Percentiles rank a stretch among this genome's conserved stretches.
Evolutionary conservation across 2,113 vertebrate genomes (phyloP).

Genomic region (Ictidomys tridecemlineatus): DNA sequence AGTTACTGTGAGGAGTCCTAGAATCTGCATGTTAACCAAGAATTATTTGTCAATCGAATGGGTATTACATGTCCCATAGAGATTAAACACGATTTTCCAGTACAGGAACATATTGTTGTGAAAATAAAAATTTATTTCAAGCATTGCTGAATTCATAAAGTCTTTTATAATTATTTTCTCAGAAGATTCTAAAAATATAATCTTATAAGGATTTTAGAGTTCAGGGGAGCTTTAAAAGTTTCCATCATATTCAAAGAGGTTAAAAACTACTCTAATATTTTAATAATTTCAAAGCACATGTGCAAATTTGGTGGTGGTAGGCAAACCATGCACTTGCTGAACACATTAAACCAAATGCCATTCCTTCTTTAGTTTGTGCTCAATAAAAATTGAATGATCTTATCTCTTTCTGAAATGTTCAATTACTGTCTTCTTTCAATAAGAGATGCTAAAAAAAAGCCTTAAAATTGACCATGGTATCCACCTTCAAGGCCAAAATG

Average conservation of each 20-base stretch:
- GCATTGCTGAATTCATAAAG: slow-evolving; percentile 39
- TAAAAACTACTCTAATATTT: slow-evolving; percentile 5
- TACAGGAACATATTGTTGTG: not conserved
- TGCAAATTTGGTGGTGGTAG: not conserved
- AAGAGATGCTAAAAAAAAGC: not conserved
- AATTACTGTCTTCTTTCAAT: not conserved
- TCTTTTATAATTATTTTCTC: slow-evolving; percentile 57
- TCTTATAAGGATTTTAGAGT: not conserved
- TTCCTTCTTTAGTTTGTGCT: not conserved
- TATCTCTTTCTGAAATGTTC: not conserved
- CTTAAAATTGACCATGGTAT: not conserved
- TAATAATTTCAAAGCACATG: not conserved
- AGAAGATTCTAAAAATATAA: slow-evolving; percentile 30
- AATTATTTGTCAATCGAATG: slow-evolving; percentile 37
- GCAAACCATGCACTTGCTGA: not conserved
- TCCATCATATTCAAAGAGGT: slow-evolving; percentile 23
- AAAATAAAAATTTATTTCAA: slow-evolving; percentile 55
- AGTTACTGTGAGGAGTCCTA: not conserved
- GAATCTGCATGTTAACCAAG: not conserved
- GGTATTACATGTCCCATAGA: not conserved
- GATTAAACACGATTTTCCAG: not conserved
- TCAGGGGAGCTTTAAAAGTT: not conserved
- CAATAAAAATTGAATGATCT: not conserved
- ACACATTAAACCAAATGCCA: not conserved
- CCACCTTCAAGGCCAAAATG: not conserved